These are phyloP conservation scores for Sylvia borin DNA, from an alignment of 2,797 vertebrate genomes.

Conservation along the genomic window DNA sequence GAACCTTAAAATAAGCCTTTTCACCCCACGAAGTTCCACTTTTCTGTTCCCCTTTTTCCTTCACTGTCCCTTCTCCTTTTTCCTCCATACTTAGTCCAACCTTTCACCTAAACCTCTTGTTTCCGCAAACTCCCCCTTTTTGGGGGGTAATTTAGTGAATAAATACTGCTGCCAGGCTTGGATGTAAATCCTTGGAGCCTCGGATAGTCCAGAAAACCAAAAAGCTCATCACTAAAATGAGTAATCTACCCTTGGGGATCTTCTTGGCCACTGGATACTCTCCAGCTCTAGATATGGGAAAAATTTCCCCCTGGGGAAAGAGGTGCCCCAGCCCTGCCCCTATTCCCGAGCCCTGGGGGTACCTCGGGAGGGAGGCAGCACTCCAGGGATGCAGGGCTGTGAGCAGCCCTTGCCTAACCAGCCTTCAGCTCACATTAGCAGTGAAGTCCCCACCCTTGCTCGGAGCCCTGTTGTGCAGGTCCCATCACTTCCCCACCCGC, in stretches of 20 bases:
- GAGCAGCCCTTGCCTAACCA: background rate
- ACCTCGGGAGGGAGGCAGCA: background rate
- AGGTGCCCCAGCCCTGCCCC: background rate
- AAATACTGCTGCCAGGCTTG: background rate
- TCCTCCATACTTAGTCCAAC: background rate
- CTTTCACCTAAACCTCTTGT: background rate
- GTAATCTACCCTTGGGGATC: background rate
- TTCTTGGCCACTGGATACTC: background rate
- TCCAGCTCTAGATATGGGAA: background rate
- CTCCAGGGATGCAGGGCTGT: background rate
- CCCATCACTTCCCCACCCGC: background rate
- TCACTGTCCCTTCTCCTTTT: background rate
- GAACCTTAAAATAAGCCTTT: background rate
- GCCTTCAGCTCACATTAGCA: slow-evolving; percentile 33
- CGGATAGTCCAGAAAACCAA: background rate
- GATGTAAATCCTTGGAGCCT: background rate
- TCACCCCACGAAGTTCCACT: background rate
- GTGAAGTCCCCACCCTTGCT: background rate
- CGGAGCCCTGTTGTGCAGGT: background rate
- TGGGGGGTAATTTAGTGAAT: background rate
- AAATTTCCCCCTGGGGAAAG: background rate
- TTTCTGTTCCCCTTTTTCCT: background rate
- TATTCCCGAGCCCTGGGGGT: fast-evolving
- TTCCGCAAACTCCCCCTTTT: background rate
- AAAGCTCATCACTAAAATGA: background rate